Base-by-base conservation (phyloP, 1,140 invertebrate genomes). In the Scaptomyza hsui region DNA sequence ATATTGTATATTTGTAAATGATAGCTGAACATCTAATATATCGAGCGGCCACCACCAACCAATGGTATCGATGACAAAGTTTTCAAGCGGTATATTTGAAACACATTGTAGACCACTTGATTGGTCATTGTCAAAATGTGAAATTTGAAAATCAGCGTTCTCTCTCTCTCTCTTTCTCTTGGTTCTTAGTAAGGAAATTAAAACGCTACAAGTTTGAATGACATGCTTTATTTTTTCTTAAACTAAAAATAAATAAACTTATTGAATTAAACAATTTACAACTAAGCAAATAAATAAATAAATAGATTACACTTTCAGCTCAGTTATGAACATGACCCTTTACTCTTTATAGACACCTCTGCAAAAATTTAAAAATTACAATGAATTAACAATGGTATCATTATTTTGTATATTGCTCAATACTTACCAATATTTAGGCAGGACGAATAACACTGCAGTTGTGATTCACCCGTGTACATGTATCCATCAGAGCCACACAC, bases 401-500 rank as follows among this genome's bases (percentile, higher is more conserved):
- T 6, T 15, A 12, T 57, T 51, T 4, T 5, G 1, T 2, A 15
- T 19, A 10, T 16, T 35, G 18, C 4, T 9, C 15, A 13, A 1
- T 18, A 65, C 75, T 72, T 57, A 91, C 89, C 85, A 53, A 91
- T 91, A 39, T 85, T 86, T 32, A 91, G 57, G 37, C 89, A 91
- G 0, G 89, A 74, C 1, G 89, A 83, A 68, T 91, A 91, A 19
- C 89, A 91, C 55, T 91, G 72, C 24, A 91, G 62, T 56, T 91
- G 89, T 1, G 89, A 57, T 47, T 91, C 89, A 24, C 89, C 89
- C 4, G 89, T 91, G 44, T 91, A 91, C 89, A 91, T 91, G 21
- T 89, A 91, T 37, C 89, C 89, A 70, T 91, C 89, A 1, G 89
- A 91, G 21, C 89, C 89, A 60, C 89, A 91, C 2, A 91, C 78